Conservation (phyloP, 1,140 invertebrate genomes). For the Drosophila tani region DNA sequence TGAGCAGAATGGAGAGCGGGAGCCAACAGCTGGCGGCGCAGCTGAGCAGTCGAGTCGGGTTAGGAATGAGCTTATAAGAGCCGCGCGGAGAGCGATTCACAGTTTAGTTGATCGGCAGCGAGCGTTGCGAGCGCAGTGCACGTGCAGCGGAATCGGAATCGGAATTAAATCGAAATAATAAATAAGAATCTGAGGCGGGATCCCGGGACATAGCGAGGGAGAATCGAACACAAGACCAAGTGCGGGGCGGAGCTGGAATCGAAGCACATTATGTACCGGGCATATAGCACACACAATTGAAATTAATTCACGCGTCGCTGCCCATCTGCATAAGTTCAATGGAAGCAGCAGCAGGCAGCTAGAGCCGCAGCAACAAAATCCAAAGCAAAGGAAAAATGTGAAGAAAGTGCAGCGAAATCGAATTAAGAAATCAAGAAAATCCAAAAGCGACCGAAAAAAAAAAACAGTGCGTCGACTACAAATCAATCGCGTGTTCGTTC, state of each 20-base stretch:
- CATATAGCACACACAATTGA: conserved; percentile 64
- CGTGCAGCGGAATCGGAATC: conserved; percentile 13
- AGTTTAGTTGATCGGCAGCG: conserved; percentile 62
- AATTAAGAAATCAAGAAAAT: conserved; percentile 30
- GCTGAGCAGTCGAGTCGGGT: conserved; percentile 54
- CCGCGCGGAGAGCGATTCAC: conserved; percentile 53
- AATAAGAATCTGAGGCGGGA: neutral
- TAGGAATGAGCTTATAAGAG: conserved; percentile 55
- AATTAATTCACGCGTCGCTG: conserved; percentile 73
- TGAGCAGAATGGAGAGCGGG: conserved; percentile 13
- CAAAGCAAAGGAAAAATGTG: conserved; percentile 31
- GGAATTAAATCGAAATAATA: neutral
- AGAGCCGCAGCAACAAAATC: conserved; percentile 32
- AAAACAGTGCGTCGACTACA: conserved; percentile 5
- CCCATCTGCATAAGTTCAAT: conserved; percentile 77
- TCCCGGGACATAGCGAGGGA: conserved; percentile 1
- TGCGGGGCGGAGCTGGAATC: conserved; percentile 22
- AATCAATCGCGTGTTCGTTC: conserved; percentile 33
- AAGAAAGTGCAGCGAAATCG: conserved; percentile 43
- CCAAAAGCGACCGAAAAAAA: neutral
- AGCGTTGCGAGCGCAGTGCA: conserved; percentile 56
- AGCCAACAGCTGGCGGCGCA: conserved; percentile 29
- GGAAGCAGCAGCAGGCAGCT: conserved; percentile 49
- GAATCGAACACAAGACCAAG: conserved; percentile 17
- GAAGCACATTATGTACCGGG: conserved; percentile 68